Evolutionary conservation across 2,888 invertebrate genomes (phyloP), one percentile per base, ranked within the genome.

Genomic region (Hartigia nigra): DNA sequence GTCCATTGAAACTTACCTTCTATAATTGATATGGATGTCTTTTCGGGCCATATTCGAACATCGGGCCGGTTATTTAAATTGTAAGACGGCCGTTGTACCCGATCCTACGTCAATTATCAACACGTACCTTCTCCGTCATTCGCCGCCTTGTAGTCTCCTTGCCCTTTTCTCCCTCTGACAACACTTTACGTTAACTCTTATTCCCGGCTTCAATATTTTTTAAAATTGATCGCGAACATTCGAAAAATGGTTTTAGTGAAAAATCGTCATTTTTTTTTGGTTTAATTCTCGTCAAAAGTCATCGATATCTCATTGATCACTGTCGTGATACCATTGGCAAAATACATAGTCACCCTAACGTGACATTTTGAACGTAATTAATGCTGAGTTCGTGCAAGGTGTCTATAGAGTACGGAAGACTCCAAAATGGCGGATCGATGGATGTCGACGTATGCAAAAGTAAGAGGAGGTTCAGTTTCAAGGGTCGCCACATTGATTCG

Each of bases 11-110:
- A 87, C 87, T 88, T 87, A 86, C 88, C 88, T 87, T 84, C 87
- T 85, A 90, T 91, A 90, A 91, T 91, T 91, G 91, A 91, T 91
- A 91, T 90, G 90, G 89, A 91, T 90, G 90, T 90, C 88, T 90
- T 89, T 89, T 87, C 86, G 87, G 87, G 84, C 85, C 86, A 85
- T 83, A 86, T 86, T 85, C 86, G 86, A 90, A 90, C 89, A 90
- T 89, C 87, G 86, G 55, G 85, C 87, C 83, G 87, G 86, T 85
- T 86, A 88, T 90, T 89, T 87, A 87, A 88, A 86, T 85, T 83
- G 82, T 84, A 82, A 82, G 82, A 80, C 83, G 32, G 72, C 72
- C 72, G 72, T 72, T 72, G 72, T 77, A 76, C 77, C 75, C 81
- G 84, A 83, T 84, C 82, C 85, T 85, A 85, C 85, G 87, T 88